Conservation (phyloP, 2,113 vertebrate genomes). For the Notarius quadriscutis region DNA sequence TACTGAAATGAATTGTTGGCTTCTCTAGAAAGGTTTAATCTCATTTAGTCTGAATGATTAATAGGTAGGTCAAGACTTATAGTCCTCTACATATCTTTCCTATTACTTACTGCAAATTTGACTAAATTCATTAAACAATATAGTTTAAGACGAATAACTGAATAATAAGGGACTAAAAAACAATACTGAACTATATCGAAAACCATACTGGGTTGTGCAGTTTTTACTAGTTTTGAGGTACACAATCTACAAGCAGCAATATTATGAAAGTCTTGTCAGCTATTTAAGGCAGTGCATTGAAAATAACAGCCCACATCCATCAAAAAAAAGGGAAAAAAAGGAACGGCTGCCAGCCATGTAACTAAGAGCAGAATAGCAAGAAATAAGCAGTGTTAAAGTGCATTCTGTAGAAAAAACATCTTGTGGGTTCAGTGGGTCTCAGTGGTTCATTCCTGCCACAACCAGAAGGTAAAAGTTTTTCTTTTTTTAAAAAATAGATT, state of each 20-base stretch:
- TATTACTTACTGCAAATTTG: neutral
- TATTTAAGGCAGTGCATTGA: constrained; percentile 16
- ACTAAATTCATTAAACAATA: neutral
- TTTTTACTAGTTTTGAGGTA: neutral
- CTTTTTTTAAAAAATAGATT: neutral
- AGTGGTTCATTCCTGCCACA: neutral
- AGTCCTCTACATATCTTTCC: neutral
- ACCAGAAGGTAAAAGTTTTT: constrained; percentile 8
- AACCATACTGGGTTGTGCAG: neutral
- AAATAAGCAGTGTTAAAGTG: neutral
- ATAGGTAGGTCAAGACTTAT: neutral
- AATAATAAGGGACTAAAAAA: neutral
- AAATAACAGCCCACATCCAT: constrained; percentile 24
- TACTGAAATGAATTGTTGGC: neutral
- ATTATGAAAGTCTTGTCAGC: constrained; percentile 16
- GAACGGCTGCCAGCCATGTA: neutral
- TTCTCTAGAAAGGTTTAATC: neutral
- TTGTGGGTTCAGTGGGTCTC: neutral
- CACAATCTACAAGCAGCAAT: neutral
- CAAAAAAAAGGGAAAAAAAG: neutral
- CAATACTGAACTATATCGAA: neutral
- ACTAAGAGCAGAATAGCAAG: constrained; percentile 5
- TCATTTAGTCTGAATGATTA: neutral
- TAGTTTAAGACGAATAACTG: neutral
- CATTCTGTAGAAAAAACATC: neutral